These are phyloP conservation scores for Gortyna flavago DNA, from an alignment of 2,888 invertebrate genomes.

Conservation along the genomic window DNA sequence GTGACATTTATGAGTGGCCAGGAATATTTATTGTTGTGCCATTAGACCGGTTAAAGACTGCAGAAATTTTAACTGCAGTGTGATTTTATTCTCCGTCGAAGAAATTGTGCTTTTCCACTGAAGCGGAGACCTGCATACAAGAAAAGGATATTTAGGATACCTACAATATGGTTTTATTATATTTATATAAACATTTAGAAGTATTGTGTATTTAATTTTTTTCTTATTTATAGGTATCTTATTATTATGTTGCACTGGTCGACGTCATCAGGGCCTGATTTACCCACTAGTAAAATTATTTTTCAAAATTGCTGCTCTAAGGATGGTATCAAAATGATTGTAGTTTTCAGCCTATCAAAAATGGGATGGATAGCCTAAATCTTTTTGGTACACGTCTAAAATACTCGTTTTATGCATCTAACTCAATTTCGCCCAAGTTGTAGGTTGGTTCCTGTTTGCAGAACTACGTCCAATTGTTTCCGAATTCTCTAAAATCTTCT, in stretches of 20 bases:
- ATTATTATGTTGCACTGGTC: too few relatives aligned
- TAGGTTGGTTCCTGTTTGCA: neutral
- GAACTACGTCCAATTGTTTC: neutral
- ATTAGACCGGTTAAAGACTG: conserved; percentile 55
- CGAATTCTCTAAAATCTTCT: neutral
- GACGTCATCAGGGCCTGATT: too few relatives aligned
- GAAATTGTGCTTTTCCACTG: neutral
- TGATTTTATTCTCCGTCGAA: neutral
- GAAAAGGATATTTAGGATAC: neutral
- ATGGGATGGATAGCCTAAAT: too few relatives aligned
- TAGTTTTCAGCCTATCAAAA: neutral
- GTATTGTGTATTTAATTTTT: too few relatives aligned
- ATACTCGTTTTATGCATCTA: neutral
- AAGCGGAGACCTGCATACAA: neutral
- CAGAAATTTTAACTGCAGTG: conserved; percentile 37
- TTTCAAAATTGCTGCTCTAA: neutral
- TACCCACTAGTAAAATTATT: too few relatives aligned
- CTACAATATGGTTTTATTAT: too few relatives aligned
- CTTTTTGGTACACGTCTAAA: neutral
- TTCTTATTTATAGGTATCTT: too few relatives aligned
- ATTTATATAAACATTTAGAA: too few relatives aligned
- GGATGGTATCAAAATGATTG: neutral
- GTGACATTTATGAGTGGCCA: conserved; percentile 46
- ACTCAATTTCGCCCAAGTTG: neutral
- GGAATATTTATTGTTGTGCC: conserved; percentile 49